Conservation (phyloP, 2,797 vertebrate species). For the Semotilus atromaculatus region DNA sequence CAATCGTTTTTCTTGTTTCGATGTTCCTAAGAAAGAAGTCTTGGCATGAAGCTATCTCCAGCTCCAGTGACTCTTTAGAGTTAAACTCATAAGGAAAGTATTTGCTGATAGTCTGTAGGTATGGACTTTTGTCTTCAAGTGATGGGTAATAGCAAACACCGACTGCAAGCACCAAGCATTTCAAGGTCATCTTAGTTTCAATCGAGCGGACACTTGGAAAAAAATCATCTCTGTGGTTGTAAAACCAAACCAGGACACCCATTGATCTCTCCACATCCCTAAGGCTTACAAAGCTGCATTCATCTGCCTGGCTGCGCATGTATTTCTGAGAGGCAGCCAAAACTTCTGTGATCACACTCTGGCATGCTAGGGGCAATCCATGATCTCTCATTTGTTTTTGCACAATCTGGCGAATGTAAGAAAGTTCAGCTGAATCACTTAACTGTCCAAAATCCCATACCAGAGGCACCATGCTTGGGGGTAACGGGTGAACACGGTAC, state of each 20-base stretch:
- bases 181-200: constrained; percentile 57
- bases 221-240: constrained; percentile 66
- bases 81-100: constrained; percentile 64
- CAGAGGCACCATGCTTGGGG: constrained; percentile 82
- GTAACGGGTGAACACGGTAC: constrained; percentile 83
- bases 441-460: constrained; percentile 87
- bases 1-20: constrained; percentile 73
- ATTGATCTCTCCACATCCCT: constrained; percentile 83
- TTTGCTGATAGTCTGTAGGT: constrained; percentile 69
- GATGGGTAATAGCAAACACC: constrained; percentile 83
- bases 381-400: constrained; percentile 66
- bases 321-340: constrained; percentile 77
- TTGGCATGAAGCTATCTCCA: constrained; percentile 76
- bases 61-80: constrained; percentile 53
- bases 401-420: constrained; percentile 81
- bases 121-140: constrained; percentile 72
- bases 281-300: constrained; percentile 84
- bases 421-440: constrained; percentile 75
- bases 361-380: constrained; percentile 62
- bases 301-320: constrained; percentile 74
- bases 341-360: constrained; percentile 68
- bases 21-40: constrained; percentile 76
- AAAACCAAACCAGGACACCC: constrained; percentile 81
- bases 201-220: constrained; percentile 50
- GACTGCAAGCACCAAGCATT: constrained; percentile 76